These are phyloP conservation scores for Octomys mimax DNA, from an alignment of 2,797 vertebrate species.

Conservation along the genomic window DNA sequence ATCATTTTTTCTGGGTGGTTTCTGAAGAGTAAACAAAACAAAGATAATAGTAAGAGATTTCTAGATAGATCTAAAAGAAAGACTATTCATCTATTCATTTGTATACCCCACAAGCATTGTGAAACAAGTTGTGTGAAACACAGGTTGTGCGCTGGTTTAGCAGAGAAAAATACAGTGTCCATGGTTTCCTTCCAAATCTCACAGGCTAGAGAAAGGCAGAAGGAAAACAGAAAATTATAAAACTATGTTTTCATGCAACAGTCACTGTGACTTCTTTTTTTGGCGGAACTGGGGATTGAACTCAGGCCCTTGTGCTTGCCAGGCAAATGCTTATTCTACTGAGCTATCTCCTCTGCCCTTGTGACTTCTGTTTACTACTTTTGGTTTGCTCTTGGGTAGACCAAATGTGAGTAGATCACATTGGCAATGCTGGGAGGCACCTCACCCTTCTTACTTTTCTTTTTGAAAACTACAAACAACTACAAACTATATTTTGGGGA, in stretches of 20 bases:
- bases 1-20: neutral
- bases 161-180: neutral
- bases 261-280: neutral
- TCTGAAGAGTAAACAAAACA: conserved; percentile 2
- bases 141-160: neutral
- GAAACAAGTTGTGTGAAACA: neutral
- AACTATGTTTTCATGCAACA: neutral
- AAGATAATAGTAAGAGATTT: neutral
- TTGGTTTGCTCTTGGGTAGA: neutral
- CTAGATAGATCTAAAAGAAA: neutral
- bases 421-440: neutral
- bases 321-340: too few relatives aligned
- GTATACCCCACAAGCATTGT: neutral
- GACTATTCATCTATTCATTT: neutral
- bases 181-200: neutral
- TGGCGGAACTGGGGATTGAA: too few relatives aligned
- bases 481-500: neutral
- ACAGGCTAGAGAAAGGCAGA: neutral
- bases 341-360: neutral
- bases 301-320: too few relatives aligned
- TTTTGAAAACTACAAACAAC: neutral
- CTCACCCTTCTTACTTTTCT: neutral
- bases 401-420: neutral
- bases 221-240: conserved; percentile 2
- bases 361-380: neutral